Conservation (phyloP, 2,888 invertebrate species). For the Cordilura impudica region DNA sequence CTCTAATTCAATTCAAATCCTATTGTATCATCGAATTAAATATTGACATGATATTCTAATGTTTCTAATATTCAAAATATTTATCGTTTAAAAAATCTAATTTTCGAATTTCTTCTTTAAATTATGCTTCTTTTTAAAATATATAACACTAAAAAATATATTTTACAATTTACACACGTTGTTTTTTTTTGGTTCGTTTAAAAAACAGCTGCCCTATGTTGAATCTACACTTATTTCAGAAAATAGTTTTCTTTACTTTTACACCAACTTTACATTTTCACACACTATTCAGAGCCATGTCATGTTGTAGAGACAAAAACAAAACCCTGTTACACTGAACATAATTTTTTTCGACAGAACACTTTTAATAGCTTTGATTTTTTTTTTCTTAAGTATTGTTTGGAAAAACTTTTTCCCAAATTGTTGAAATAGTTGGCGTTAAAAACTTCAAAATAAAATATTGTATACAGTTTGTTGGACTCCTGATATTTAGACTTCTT, state of each 20-base stretch:
- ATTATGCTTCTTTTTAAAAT: background rate
- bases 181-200: background rate
- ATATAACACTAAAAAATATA: background rate
- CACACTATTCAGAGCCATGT: too few relatives aligned
- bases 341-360: too few relatives aligned
- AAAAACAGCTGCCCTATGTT: background rate
- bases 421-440: too few relatives aligned
- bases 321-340: too few relatives aligned
- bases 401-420: too few relatives aligned
- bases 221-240: background rate
- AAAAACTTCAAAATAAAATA: too few relatives aligned
- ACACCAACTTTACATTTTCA: too few relatives aligned
- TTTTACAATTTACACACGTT: background rate
- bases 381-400: too few relatives aligned
- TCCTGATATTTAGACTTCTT: too few relatives aligned
- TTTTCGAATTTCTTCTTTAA: conserved; percentile 3
- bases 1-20: conserved; percentile 31
- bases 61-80: conserved; percentile 6
- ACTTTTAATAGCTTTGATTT: too few relatives aligned
- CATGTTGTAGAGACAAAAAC: too few relatives aligned
- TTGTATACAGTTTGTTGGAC: too few relatives aligned
- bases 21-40: conserved; percentile 21
- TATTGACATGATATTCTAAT: conserved; percentile 40
- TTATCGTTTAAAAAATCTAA: background rate
- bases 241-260: background rate